These are phyloP conservation scores for Sinocyclocheilus grahami DNA, from an alignment of 2,113 vertebrate genomes.

Conservation along the genomic window DNA sequence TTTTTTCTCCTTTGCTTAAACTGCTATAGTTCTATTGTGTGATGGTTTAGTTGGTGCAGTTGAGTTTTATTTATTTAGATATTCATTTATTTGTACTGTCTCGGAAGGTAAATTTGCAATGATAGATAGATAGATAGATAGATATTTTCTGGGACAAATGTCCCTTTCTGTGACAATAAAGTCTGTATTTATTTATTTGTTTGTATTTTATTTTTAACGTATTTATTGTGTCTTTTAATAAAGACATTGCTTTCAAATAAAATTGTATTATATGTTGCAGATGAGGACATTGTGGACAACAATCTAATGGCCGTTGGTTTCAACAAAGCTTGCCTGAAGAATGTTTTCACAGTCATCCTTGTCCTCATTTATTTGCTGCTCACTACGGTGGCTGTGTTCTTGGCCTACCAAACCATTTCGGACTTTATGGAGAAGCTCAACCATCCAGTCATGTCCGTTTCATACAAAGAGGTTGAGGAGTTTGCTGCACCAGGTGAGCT, in stretches of 20 bases:
- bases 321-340: slow-evolving; percentile 92
- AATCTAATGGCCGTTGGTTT: slow-evolving; percentile 72
- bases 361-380: slow-evolving; percentile 93
- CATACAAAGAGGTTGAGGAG: slow-evolving; percentile 90
- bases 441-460: slow-evolving; percentile 96
- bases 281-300: slow-evolving; percentile 65
- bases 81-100: not conserved
- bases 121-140: no score
- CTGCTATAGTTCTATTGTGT: not conserved
- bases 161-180: not conserved
- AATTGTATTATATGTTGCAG: slow-evolving; percentile 32
- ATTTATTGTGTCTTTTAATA: not conserved
- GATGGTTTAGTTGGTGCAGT: not conserved
- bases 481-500: slow-evolving; percentile 88
- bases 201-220: not conserved
- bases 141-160: not conserved
- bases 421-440: slow-evolving; percentile 92
- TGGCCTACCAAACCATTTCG: slow-evolving; percentile 94
- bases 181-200: not conserved
- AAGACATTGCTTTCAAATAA: not conserved
- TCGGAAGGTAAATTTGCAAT: not conserved
- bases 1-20: not conserved
- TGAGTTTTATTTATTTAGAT: not conserved
- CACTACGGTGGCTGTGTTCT: slow-evolving; percentile 88
- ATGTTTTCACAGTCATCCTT: slow-evolving; percentile 88